Evolutionary conservation across 2,888 invertebrate genomes (phyloP).

Genomic region (Nomada fabriciana): DNA sequence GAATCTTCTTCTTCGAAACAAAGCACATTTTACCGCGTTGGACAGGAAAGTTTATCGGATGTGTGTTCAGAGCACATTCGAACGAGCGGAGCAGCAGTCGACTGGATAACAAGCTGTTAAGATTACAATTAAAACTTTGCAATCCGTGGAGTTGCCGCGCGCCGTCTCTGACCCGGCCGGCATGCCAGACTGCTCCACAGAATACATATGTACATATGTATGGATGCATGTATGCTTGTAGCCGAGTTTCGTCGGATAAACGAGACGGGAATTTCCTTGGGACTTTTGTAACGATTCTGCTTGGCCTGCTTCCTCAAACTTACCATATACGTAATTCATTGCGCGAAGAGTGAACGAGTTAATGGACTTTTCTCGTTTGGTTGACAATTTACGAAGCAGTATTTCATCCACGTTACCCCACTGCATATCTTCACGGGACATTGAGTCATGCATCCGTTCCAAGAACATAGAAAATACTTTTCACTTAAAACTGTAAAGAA

Average conservation of each 20-base stretch:
- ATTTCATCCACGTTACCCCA: too few species aligned
- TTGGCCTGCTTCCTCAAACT: conserved; percentile 35
- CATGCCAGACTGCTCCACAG: conserved; percentile 6
- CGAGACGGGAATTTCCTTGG: conserved; percentile 2
- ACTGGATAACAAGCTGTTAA: conserved; percentile 59
- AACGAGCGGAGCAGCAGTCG: neutral
- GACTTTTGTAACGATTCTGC: conserved; percentile 35
- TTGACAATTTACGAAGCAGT: too few species aligned
- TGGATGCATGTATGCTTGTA: too few species aligned
- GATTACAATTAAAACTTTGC: conserved; percentile 66
- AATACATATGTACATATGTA: neutral
- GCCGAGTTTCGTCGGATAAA: conserved; percentile 41
- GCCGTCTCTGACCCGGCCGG: conserved; percentile 18
- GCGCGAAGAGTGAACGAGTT: conserved; percentile 2
- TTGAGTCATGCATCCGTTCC: neutral
- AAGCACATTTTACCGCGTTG: conserved; percentile 37
- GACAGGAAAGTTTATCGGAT: conserved; percentile 6
- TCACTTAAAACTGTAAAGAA: too few species aligned
- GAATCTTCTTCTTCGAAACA: conserved; percentile 13
- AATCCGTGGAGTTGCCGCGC: conserved; percentile 13
- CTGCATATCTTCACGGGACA: too few species aligned
- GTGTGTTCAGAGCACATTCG: conserved; percentile 2
- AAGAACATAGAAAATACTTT: neutral
- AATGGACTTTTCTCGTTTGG: too few species aligned
- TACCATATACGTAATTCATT: conserved; percentile 19